These are phyloP conservation scores for Odocoileus hemionus DNA, from an alignment of 2,113 vertebrate species.

Conservation along the genomic window DNA sequence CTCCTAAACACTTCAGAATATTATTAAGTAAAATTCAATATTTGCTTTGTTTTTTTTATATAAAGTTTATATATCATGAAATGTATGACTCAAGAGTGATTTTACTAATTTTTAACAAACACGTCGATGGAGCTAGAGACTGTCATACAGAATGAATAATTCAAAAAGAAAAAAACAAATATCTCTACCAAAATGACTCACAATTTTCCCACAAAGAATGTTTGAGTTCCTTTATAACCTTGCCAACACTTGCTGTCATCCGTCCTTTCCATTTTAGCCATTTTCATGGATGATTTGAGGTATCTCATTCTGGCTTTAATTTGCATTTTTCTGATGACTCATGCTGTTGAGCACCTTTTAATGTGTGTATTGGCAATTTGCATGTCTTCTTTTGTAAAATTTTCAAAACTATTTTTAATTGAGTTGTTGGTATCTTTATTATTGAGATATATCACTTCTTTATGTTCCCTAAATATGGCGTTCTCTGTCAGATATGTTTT, in stretches of 20 bases:
- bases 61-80: not conserved
- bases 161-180: not conserved
- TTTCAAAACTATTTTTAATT: conserved; percentile 11
- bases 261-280: not conserved
- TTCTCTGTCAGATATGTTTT: not conserved
- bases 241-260: not conserved
- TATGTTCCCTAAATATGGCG: not conserved
- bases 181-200: not conserved
- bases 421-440: not conserved
- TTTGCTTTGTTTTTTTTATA: conserved; percentile 15
- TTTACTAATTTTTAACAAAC: not conserved
- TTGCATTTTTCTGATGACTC: not conserved
- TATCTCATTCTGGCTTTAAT: not conserved
- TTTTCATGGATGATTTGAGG: not conserved
- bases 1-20: not conserved
- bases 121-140: not conserved
- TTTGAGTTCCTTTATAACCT: not conserved
- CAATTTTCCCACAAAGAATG: not conserved
- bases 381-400: not conserved
- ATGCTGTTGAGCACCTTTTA: not conserved
- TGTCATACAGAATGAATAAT: not conserved
- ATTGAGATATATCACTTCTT: not conserved
- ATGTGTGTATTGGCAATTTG: not conserved
- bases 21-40: not conserved
- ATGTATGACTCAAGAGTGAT: not conserved